Evolutionary conservation across 2,797 vertebrate species (phyloP), one percentile per base, ranked within the genome.

Genomic region (Sorex maritimensis): DNA sequence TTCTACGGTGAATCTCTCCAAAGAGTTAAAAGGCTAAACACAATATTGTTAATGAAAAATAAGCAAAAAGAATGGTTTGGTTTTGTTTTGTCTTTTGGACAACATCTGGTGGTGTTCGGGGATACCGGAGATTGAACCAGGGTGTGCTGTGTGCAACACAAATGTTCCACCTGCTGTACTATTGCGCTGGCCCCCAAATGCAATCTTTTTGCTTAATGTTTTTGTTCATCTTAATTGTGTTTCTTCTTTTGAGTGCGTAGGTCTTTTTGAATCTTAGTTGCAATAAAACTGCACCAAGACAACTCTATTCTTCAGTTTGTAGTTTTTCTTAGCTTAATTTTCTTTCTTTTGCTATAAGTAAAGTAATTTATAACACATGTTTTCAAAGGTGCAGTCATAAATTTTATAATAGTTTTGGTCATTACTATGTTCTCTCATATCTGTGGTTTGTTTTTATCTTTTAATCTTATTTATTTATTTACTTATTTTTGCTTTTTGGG

Each of bases 261-360:
- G 1, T 44, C 26, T 49, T 75, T 78, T 61, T 44, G 2, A 24
- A 19, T 77, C 15, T 26, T 88, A 30, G 21, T 58, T 49, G 65
- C 34, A 6, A 77, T 21, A 85, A 88, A 1, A 46, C 2, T 79
- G n/a, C 8, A 23, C 21, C 17, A 65, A 65, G 24, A 65, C 24
- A 23, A 23, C 88, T 87, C 21, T 58, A 65, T 65, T 86, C 19
- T 44, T 58, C 38, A 52, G 3, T 58, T 38, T 61, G 2, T 75
- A 67, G 87, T 67, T 94, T 90, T 15, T 61, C 72, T 72, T 4
- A 49, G 58, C 83, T 91, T 92, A 55, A 52, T 30, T 81, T 88
- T 83, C 83, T 28, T 44, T 4, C 5, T 75, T 63, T 91, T 44
- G 5, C 8, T 65, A 5, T 38, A 69, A 78, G 38, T 4, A 63